These are phyloP conservation scores for Drosophila eohydei DNA, from an alignment of 2,888 invertebrate genomes.

Conservation along the genomic window DNA sequence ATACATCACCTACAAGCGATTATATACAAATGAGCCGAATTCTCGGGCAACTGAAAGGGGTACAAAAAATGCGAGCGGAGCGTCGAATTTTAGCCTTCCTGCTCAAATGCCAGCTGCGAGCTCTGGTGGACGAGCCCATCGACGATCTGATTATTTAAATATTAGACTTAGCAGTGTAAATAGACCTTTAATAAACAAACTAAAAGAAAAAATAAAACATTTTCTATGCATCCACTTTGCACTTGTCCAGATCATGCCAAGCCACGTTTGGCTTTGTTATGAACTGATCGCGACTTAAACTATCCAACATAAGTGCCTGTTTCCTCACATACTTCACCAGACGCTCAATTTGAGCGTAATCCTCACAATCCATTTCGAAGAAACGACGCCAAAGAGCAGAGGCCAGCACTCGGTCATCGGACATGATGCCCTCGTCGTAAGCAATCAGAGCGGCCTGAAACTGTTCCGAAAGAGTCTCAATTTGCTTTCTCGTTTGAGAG, in stretches of 20 bases:
- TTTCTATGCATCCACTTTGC: constrained; percentile 49
- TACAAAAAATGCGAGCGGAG: constrained; percentile 57
- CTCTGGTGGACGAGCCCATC: constrained; percentile 63
- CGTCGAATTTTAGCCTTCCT: constrained; percentile 73
- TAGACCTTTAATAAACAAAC: constrained; percentile 54
- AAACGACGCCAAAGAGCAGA: constrained; percentile 94
- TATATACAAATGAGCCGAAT: constrained; percentile 61
- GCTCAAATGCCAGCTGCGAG: constrained; percentile 78
- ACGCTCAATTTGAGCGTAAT: constrained; percentile 88
- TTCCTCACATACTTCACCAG: constrained; percentile 91
- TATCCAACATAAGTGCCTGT: constrained; percentile 89
- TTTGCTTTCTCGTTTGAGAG: constrained; percentile 87
- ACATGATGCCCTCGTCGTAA: constrained; percentile 94
- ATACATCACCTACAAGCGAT: constrained; percentile 33
- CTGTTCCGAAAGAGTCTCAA: constrained; percentile 89
- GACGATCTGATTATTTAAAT: constrained; percentile 69
- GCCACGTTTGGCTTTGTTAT: constrained; percentile 86
- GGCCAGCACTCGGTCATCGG: constrained; percentile 91
- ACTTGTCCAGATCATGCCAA: constrained; percentile 85
- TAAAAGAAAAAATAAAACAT: constrained; percentile 34
- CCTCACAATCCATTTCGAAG: constrained; percentile 88
- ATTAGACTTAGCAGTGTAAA: constrained; percentile 39
- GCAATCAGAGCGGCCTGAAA: constrained; percentile 93
- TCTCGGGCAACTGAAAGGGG: constrained; percentile 56
- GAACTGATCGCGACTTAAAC: constrained; percentile 86